phyloP scores from a whole-genome alignment of 2,113 vertebrate genomes.

The Anarhynchus alexandrinus region DNA sequence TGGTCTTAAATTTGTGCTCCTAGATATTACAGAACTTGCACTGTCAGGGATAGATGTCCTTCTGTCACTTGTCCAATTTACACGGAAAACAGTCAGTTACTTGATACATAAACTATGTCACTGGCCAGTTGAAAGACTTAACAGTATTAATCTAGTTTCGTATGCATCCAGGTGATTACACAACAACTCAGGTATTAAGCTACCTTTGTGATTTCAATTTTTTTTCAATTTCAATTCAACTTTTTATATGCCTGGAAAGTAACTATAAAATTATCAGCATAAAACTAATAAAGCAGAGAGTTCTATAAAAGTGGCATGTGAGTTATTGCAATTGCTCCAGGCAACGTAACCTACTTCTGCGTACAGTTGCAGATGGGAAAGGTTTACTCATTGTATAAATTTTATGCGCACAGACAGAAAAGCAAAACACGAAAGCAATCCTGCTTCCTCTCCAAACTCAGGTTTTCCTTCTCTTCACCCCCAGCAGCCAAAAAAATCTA shows the following conservation, averaged over 20 bases:
- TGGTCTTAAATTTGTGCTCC: not conserved
- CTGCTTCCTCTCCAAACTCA: not conserved
- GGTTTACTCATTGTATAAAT: not conserved
- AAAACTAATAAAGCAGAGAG: slow-evolving; percentile 34
- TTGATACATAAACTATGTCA: not conserved
- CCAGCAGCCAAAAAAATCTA: not conserved
- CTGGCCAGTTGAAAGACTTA: not conserved
- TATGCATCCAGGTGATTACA: not conserved
- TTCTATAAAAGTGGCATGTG: not conserved
- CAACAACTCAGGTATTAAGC: not conserved
- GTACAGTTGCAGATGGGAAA: not conserved
- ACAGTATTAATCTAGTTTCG: not conserved
- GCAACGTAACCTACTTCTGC: slow-evolving; percentile 42
- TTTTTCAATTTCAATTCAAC: too few relatives aligned
- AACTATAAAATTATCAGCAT: not conserved
- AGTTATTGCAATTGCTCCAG: not conserved
- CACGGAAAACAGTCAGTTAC: not conserved
- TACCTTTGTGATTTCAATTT: slow-evolving; percentile 29
- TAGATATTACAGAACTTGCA: not conserved
- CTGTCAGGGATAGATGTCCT: not conserved
- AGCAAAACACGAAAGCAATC: not conserved
- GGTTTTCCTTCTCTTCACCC: not conserved
- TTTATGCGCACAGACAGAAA: not conserved
- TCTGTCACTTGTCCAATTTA: not conserved
- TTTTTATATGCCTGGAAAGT: not conserved